These are phyloP conservation scores for Polymixis flavicincta DNA, from an alignment of 2,888 invertebrate species.

Conservation along the genomic window DNA sequence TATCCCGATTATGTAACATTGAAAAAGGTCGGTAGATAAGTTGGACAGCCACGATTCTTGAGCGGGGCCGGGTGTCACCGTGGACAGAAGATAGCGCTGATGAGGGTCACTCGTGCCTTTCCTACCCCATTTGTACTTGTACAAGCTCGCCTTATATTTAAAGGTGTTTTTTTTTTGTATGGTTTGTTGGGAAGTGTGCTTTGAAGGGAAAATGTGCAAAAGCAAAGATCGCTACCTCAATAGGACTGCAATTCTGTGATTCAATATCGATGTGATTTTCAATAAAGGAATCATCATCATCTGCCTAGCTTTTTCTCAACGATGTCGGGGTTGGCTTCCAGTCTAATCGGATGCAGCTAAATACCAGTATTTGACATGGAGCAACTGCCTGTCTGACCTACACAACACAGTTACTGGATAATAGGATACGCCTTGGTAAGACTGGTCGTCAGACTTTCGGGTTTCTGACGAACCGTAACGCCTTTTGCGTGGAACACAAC, in stretches of 20 bases:
- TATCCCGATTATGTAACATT: conserved; percentile 61
- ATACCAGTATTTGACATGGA: too few species aligned
- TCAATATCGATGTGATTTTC: background rate
- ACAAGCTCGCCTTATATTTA: conserved; percentile 51
- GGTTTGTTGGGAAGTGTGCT: background rate
- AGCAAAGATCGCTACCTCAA: background rate
- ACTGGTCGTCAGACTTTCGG: too few species aligned
- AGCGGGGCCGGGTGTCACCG: conserved; percentile 59
- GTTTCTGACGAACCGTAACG: too few species aligned
- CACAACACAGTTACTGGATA: too few species aligned
- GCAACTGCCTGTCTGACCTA: too few species aligned
- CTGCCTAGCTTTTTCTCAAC: too few species aligned
- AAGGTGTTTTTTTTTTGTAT: conserved; percentile 30
- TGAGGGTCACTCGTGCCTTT: conserved; percentile 65
- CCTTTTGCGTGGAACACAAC: too few species aligned
- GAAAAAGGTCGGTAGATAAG: conserved; percentile 66
- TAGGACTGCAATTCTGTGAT: background rate
- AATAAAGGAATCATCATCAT: too few species aligned
- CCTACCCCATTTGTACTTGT: conserved; percentile 58
- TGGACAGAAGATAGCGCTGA: conserved; percentile 70
- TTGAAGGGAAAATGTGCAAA: background rate
- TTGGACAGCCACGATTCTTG: conserved; percentile 58
- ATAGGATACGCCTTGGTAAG: too few species aligned
- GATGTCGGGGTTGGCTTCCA: too few species aligned
- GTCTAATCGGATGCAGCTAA: too few species aligned